Conservation (phyloP, 2,113 vertebrate species). For the Sinocyclocheilus grahami region DNA sequence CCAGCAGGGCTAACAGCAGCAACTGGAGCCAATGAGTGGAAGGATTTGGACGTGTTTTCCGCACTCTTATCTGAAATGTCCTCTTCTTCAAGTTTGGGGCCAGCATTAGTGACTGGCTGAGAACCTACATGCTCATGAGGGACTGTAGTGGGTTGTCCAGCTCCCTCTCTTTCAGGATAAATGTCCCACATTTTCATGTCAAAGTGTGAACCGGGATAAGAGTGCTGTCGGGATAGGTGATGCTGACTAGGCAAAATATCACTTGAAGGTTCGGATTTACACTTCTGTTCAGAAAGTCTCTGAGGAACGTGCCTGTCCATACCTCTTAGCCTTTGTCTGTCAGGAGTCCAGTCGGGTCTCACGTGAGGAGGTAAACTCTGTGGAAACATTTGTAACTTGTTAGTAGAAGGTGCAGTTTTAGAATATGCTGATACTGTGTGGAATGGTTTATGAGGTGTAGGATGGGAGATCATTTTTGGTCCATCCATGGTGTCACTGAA, state of each 20-base stretch:
- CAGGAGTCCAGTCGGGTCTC: conserved; percentile 68
- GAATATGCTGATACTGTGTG: conserved; percentile 66
- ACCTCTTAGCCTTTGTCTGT: conserved; percentile 72
- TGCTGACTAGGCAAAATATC: conserved; percentile 63
- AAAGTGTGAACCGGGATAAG: conserved; percentile 70
- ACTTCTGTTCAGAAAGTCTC: conserved; percentile 69
- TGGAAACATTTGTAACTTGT: conserved; percentile 74
- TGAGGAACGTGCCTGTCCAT: conserved; percentile 63
- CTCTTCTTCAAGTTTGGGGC: conserved; percentile 61
- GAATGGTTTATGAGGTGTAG: conserved; percentile 70
- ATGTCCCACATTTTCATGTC: conserved; percentile 78
- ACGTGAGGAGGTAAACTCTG: conserved; percentile 70
- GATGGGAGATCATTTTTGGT: conserved; percentile 66
- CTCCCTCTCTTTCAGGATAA: conserved; percentile 66
- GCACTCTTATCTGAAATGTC: conserved; percentile 57
- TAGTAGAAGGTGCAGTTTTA: conserved; percentile 59
- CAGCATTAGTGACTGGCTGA: conserved; percentile 50
- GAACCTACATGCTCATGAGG: conserved; percentile 57
- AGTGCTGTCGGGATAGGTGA: conserved; percentile 60
- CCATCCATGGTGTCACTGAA: conserved; percentile 72
- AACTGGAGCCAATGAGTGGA: conserved; percentile 61
- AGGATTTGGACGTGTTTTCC: conserved; percentile 68
- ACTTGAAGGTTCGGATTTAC: conserved; percentile 63
- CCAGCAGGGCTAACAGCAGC: conserved; percentile 61
- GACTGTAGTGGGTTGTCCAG: conserved; percentile 55